Evolutionary conservation across 2,888 invertebrate genomes (phyloP).

Genomic region (Pristionchus arcanus): DNA sequence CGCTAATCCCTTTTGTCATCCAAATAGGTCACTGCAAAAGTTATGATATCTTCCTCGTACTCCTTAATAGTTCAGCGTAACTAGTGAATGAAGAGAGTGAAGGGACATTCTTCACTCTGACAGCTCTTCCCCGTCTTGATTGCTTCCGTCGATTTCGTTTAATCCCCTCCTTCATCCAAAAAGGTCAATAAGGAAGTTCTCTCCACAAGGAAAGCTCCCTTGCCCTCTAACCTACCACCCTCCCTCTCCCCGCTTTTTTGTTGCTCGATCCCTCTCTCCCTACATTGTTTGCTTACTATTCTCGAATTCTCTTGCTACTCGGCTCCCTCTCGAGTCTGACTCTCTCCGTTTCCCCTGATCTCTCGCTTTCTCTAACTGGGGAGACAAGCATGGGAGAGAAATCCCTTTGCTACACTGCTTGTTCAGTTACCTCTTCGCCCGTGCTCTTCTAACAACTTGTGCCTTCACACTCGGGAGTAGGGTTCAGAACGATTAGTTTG

Average conservation of each 20-base stretch:
- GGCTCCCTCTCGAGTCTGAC: background rate
- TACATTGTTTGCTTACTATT: conserved; percentile 43
- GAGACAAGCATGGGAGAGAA: background rate
- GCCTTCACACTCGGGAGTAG: background rate
- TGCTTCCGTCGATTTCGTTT: too few relatives aligned
- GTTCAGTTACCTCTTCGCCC: background rate
- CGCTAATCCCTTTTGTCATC: too few relatives aligned
- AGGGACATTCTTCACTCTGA: too few relatives aligned
- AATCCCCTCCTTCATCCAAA: background rate
- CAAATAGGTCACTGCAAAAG: too few relatives aligned
- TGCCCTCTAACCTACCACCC: conserved; percentile 8
- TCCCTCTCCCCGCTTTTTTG: background rate
- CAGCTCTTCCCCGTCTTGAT: too few relatives aligned
- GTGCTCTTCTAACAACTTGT: background rate
- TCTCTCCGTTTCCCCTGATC: conserved; percentile 2
- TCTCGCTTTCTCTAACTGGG: background rate
- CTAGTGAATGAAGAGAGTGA: too few relatives aligned
- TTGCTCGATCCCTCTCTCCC: background rate
- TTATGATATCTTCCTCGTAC: too few relatives aligned
- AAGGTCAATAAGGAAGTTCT: conserved; percentile 25
- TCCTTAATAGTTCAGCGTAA: too few relatives aligned
- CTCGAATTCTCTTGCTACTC: conserved; percentile 19
- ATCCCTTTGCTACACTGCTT: background rate
- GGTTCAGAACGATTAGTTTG: background rate
- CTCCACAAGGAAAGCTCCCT: background rate